Percentiles rank a stretch among this genome's conserved stretches.
Evolutionary conservation across 2,888 invertebrate species (phyloP).

Genomic region (Micoletzkya japonica): DNA sequence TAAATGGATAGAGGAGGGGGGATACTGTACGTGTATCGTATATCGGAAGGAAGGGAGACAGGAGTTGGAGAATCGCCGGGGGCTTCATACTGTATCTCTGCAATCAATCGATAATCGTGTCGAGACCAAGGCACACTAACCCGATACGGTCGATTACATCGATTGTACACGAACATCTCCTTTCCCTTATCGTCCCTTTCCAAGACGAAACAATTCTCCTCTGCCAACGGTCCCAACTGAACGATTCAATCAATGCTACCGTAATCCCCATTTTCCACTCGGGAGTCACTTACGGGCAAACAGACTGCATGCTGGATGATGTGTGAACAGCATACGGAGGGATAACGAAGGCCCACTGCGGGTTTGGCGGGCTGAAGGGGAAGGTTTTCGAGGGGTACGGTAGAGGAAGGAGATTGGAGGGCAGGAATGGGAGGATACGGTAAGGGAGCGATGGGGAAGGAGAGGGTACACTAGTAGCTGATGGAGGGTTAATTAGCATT

Average conservation of each 20-base stretch:
- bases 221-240: neutral
- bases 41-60: constrained; percentile 49
- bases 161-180: constrained; percentile 37
- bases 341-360: constrained; percentile 37
- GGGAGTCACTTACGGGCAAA: constrained; percentile 27
- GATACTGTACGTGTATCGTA: constrained; percentile 35
- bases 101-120: too few relatives aligned
- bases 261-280: neutral
- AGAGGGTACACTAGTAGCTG: too few relatives aligned
- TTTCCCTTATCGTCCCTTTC: constrained; percentile 10
- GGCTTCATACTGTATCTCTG: constrained; percentile 47
- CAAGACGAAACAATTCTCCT: constrained; percentile 24
- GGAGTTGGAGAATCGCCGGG: constrained; percentile 38
- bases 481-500: too few relatives aligned
- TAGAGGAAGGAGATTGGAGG: too few relatives aligned
- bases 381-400: too few relatives aligned
- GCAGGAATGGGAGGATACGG: neutral
- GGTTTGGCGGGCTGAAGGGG: constrained; percentile 37
- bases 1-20: constrained; percentile 3
- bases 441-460: neutral
- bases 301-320: constrained; percentile 47
- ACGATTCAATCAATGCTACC: neutral
- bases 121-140: constrained; percentile 29
- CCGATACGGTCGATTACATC: constrained; percentile 52
- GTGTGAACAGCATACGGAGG: constrained; percentile 46